Evolutionary conservation across 1,140 invertebrate genomes (phyloP).

Genomic region (Gryllus bimaculatus): DNA sequence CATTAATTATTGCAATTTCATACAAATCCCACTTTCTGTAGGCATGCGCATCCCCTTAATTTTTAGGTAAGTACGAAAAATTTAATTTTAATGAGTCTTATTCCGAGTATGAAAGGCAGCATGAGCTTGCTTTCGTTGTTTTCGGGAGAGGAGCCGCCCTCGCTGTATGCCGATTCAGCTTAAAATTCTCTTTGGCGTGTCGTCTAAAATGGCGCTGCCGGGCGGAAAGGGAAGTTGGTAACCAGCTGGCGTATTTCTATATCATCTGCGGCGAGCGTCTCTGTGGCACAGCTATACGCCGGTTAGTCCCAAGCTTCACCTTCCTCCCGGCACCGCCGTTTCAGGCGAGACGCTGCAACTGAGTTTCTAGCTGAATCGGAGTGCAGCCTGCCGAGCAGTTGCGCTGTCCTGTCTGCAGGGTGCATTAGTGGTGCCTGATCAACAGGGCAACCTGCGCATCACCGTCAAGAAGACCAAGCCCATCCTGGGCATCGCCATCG

Average conservation of each 20-base stretch:
- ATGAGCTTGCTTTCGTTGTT: too few species aligned
- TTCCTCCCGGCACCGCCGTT: background rate
- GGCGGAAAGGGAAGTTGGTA: background rate
- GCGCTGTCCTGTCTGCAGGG: slow-evolving; percentile 20
- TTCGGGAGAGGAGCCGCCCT: too few species aligned
- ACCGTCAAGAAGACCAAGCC: slow-evolving; percentile 86
- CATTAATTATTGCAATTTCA: too few species aligned
- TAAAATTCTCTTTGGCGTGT: background rate
- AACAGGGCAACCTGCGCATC: slow-evolving; percentile 74
- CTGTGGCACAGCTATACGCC: background rate
- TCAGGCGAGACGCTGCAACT: background rate
- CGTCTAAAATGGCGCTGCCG: background rate
- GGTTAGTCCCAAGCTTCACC: background rate
- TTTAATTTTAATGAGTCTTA: too few species aligned
- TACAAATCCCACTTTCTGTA: too few species aligned
- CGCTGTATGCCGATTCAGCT: background rate
- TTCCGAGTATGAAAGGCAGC: too few species aligned
- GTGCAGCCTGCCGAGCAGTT: background rate
- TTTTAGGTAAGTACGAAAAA: too few species aligned
- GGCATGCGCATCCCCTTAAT: too few species aligned
- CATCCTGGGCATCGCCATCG: slow-evolving; percentile 90
- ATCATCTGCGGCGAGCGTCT: background rate
- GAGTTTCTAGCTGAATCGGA: background rate
- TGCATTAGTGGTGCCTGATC: slow-evolving; percentile 57
- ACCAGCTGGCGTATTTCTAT: background rate